phyloP scores from a whole-genome alignment of 2,888 invertebrate genomes.

The Electrophaes corylata region DNA sequence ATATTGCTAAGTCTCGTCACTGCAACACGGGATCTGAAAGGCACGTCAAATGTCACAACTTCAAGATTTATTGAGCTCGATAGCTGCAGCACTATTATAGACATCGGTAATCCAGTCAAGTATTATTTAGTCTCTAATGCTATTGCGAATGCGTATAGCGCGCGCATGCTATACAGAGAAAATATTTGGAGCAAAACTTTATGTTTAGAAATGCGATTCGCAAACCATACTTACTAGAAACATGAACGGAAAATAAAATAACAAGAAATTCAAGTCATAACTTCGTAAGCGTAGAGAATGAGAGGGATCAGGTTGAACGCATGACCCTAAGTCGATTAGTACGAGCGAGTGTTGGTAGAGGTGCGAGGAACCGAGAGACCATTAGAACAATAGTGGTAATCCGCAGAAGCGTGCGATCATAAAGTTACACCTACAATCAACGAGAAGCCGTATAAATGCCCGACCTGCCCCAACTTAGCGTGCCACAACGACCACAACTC shows the following conservation, averaged over 20 bases:
- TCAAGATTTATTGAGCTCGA: conserved; percentile 74
- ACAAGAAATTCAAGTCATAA: conserved; percentile 53
- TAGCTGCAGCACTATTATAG: conserved; percentile 65
- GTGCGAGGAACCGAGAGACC: conserved; percentile 62
- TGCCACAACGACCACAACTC: conserved; percentile 44
- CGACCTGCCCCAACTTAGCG: conserved; percentile 69
- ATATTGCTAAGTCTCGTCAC: conserved; percentile 78
- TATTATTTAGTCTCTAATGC: not conserved
- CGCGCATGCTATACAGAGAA: conserved; percentile 1
- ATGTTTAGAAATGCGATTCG: conserved; percentile 19
- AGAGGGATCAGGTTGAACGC: conserved; percentile 68
- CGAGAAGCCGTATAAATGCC: conserved; percentile 62
- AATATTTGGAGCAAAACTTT: conserved; percentile 1
- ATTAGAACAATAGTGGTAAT: conserved; percentile 77
- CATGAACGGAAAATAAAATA: conserved; percentile 35
- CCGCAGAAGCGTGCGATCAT: conserved; percentile 76
- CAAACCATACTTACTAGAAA: conserved; percentile 19
- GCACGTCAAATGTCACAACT: conserved; percentile 72
- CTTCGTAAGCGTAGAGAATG: conserved; percentile 62
- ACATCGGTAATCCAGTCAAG: conserved; percentile 37
- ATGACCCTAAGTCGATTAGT: conserved; percentile 62
- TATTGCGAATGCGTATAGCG: not conserved
- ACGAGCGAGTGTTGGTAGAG: conserved; percentile 53
- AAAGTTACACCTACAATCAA: conserved; percentile 73
- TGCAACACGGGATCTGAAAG: conserved; percentile 69